Evolutionary conservation across 2,888 invertebrate genomes (phyloP).

Genomic region (Cylloceria caligata): DNA sequence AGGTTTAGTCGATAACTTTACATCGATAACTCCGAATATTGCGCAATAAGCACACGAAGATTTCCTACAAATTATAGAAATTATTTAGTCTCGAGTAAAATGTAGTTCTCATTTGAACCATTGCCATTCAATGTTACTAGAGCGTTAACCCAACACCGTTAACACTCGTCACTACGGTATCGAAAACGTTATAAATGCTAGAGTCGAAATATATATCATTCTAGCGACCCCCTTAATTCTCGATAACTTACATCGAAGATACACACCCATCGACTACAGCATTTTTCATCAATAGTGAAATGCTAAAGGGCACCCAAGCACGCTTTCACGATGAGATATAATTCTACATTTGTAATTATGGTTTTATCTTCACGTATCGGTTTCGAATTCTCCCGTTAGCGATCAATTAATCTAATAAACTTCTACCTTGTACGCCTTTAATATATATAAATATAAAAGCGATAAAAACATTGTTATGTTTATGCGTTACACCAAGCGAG

Average conservation of each 20-base stretch:
- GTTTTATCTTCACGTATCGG: constrained; percentile 69
- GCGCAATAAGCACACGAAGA: not conserved
- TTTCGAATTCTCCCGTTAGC: constrained; percentile 72
- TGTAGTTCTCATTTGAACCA: not conserved
- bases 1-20: not conserved
- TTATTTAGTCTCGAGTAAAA: not conserved
- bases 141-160: not conserved
- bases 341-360: constrained; percentile 67
- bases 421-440: constrained; percentile 55
- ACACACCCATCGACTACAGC: not conserved
- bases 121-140: constrained; percentile 18
- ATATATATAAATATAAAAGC: constrained; percentile 10
- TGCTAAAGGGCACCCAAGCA: not conserved
- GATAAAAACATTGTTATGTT: constrained; percentile 38
- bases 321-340: constrained; percentile 25
- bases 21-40: not conserved
- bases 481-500: constrained; percentile 16
- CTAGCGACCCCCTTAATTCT: not conserved
- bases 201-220: not conserved
- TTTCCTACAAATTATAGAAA: too few species aligned
- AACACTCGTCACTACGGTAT: not conserved
- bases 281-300: constrained; percentile 9
- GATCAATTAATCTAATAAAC: constrained; percentile 75
- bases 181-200: not conserved
- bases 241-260: constrained; percentile 20